These are phyloP conservation scores for Epinephelus awoara DNA, from an alignment of 2,797 vertebrate genomes.

Conservation along the genomic window DNA sequence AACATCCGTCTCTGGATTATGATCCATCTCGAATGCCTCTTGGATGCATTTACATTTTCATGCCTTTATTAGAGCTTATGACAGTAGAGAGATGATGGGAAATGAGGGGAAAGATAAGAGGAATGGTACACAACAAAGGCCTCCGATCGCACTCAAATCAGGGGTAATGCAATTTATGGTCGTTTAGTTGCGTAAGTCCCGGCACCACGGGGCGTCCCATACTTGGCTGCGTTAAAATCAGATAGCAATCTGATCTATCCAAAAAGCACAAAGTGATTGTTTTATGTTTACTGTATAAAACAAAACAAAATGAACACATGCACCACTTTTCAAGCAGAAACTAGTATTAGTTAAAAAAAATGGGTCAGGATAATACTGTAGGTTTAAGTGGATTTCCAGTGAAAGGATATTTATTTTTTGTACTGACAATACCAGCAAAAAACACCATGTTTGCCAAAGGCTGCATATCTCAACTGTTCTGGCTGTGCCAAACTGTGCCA, in stretches of 20 bases:
- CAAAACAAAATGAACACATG: not conserved
- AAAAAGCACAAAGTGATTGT: constrained; percentile 6
- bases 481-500: not conserved
- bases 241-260: not conserved
- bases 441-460: not conserved
- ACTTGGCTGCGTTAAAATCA: not conserved
- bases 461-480: not conserved
- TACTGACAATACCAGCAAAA: not conserved
- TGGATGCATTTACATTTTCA: constrained; percentile 5
- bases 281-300: not conserved
- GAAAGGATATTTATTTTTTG: not conserved
- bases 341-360: not conserved
- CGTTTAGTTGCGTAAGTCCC: not conserved
- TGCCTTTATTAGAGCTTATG: not conserved
- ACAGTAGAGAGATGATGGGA: not conserved
- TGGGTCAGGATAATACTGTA: not conserved
- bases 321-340: not conserved
- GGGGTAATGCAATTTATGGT: not conserved
- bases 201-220: not conserved
- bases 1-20: constrained; percentile 2
- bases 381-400: not conserved
- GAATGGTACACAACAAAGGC: constrained; percentile 12
- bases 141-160: not conserved
- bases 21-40: not conserved
- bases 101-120: not conserved